Evolutionary conservation across 2,797 vertebrate genomes (phyloP).

Genomic region (Ciconia nigra): DNA sequence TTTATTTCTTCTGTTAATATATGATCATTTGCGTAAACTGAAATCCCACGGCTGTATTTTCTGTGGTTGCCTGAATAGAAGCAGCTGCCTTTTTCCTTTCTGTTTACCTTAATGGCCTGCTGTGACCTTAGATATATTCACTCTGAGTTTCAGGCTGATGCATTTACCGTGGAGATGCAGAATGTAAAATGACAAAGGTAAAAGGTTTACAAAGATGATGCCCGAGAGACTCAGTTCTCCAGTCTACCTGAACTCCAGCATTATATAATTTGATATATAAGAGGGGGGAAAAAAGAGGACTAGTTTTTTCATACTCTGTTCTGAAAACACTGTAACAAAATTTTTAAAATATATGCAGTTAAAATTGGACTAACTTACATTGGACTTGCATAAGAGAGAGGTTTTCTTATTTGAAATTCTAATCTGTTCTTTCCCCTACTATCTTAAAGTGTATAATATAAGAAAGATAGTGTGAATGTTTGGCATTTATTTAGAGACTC

Average conservation of each 20-base stretch:
- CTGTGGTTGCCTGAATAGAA: not conserved
- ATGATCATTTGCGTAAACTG: not conserved
- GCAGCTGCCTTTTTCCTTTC: not conserved
- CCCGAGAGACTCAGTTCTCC: not conserved
- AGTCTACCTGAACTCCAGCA: not conserved
- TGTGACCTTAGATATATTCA: not conserved
- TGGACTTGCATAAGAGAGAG: not conserved
- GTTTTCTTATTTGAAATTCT: conserved; percentile 24
- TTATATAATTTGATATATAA: not conserved
- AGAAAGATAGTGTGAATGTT: not conserved
- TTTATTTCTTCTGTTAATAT: not conserved
- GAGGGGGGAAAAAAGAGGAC: not conserved
- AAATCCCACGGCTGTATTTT: not conserved
- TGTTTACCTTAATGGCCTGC: not conserved
- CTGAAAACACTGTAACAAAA: not conserved
- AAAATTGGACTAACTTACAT: not conserved
- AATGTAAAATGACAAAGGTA: not conserved
- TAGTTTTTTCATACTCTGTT: not conserved
- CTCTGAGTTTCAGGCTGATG: not conserved
- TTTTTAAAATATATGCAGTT: not conserved
- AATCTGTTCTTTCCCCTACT: not conserved
- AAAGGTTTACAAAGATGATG: not conserved
- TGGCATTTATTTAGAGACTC: not conserved
- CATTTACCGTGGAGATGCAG: not conserved
- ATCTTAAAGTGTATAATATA: not conserved